Percentiles rank a stretch among this genome's conserved stretches.
Conservation (phyloP, 1,140 invertebrate genomes). For the Ylistrum balloti region DNA sequence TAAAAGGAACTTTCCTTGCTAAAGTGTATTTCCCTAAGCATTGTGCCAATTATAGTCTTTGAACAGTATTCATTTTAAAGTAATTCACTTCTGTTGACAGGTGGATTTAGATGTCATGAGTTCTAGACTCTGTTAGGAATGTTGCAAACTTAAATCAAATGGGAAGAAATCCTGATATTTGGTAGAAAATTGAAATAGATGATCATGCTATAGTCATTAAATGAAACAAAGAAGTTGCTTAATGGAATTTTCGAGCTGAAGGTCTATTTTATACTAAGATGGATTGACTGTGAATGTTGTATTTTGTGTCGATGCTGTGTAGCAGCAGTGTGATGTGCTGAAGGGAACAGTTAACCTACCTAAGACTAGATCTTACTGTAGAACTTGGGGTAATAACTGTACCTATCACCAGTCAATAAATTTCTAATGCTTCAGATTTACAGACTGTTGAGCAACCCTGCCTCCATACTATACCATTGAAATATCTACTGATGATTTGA, state of each 20-base stretch:
- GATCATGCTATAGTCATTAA: not conserved
- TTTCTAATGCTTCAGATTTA: too few relatives aligned
- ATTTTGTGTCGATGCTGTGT: conserved; percentile 4
- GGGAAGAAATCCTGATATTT: not conserved
- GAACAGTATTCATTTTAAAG: conserved; percentile 25
- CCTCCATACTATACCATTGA: too few relatives aligned
- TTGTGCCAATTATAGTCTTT: not conserved
- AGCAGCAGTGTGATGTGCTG: not conserved
- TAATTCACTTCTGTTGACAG: conserved; percentile 5
- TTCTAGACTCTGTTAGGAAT: not conserved
- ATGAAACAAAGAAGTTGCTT: conserved; percentile 35
- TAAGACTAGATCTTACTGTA: not conserved
- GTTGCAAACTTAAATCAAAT: not conserved
- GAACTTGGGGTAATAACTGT: not conserved
- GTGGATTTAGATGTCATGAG: not conserved
- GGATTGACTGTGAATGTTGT: not conserved
- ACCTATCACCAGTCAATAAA: not conserved
- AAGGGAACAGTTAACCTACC: not conserved
- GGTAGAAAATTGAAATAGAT: conserved; percentile 35
- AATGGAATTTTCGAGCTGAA: conserved; percentile 34
- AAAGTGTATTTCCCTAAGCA: not conserved
- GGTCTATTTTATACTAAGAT: conserved; percentile 35
- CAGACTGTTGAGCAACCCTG: too few relatives aligned
- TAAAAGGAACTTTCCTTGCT: not conserved
- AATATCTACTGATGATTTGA: too few relatives aligned